Evolutionary conservation across 2,888 invertebrate genomes (phyloP).

Genomic region (Leptodirus hochenwartii): DNA sequence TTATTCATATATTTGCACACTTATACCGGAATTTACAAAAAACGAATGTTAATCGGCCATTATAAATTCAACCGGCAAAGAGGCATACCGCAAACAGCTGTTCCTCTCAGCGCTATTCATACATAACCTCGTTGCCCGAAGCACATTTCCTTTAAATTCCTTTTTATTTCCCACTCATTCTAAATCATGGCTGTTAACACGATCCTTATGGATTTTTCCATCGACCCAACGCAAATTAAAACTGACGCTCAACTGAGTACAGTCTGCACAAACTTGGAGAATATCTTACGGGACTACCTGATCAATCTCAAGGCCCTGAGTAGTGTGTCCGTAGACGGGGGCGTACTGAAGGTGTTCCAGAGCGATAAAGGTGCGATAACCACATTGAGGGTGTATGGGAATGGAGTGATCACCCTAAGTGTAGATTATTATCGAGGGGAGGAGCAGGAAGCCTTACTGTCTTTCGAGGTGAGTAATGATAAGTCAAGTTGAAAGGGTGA

Average conservation of each 20-base stretch:
- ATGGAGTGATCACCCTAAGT: constrained; percentile 63
- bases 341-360: constrained; percentile 48
- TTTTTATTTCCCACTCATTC: too few relatives aligned
- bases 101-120: too few relatives aligned
- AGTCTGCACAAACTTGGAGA: constrained; percentile 47
- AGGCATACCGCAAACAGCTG: too few relatives aligned
- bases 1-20: too few relatives aligned
- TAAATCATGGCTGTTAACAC: constrained; percentile 77
- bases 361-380: constrained; percentile 53
- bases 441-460: constrained; percentile 50
- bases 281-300: constrained; percentile 51
- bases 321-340: constrained; percentile 48
- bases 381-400: constrained; percentile 51
- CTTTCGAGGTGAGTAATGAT: constrained; percentile 47
- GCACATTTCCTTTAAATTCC: too few relatives aligned
- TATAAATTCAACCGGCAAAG: too few relatives aligned
- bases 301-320: constrained; percentile 49
- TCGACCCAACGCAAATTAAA: constrained; percentile 47
- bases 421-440: constrained; percentile 68
- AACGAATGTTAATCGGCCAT: too few relatives aligned
- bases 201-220: constrained; percentile 59
- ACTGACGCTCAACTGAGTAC: constrained; percentile 46
- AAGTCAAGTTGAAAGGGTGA: too few relatives aligned
- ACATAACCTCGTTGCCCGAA: too few relatives aligned
- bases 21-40: too few relatives aligned